Percentiles rank a stretch among this genome's conserved stretches.
Evolutionary conservation across 2,113 vertebrate species (phyloP).

Genomic region (Macrotus californicus): DNA sequence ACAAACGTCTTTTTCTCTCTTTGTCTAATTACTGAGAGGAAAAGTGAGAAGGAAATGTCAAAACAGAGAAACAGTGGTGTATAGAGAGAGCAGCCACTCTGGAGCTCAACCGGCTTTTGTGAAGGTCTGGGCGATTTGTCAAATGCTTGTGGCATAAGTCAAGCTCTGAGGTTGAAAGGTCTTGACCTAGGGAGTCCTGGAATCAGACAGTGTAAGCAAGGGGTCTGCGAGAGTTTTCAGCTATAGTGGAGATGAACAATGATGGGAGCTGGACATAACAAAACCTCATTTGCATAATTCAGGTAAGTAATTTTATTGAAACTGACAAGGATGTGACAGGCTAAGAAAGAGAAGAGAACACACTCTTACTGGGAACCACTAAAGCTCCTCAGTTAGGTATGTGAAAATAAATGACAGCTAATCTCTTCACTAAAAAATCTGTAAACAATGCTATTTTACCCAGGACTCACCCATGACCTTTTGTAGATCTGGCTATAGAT

Average conservation of each 20-base stretch:
- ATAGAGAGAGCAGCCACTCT: constrained; percentile 88
- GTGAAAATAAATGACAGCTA: constrained; percentile 95
- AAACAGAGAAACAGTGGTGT: constrained; percentile 86
- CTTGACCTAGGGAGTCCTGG: constrained; percentile 95
- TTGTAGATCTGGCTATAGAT: constrained; percentile 76
- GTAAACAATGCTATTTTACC: constrained; percentile 96
- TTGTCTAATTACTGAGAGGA: constrained; percentile 91
- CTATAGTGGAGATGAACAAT: constrained; percentile 91
- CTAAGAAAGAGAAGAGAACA: constrained; percentile 87
- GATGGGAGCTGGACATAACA: constrained; percentile 86
- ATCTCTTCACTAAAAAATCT: constrained; percentile 95
- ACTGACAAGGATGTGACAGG: constrained; percentile 96
- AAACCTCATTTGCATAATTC: constrained; percentile 97
- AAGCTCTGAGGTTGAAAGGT: constrained; percentile 99
- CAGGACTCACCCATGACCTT: constrained; percentile 86
- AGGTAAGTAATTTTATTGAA: constrained; percentile 98
- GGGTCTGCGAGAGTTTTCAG: constrained; percentile 87
- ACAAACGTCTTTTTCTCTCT: constrained; percentile 97
- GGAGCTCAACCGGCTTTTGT: constrained; percentile 91
- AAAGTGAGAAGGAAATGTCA: constrained; percentile 90
- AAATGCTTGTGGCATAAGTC: constrained; percentile 98
- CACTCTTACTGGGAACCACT: constrained; percentile 85
- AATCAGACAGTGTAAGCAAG: constrained; percentile 86
- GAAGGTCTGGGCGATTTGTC: constrained; percentile 92
- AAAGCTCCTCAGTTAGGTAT: constrained; percentile 85